Base-by-base conservation (phyloP, 2,113 vertebrate species). In the Chelonoidis abingdonii region DNA sequence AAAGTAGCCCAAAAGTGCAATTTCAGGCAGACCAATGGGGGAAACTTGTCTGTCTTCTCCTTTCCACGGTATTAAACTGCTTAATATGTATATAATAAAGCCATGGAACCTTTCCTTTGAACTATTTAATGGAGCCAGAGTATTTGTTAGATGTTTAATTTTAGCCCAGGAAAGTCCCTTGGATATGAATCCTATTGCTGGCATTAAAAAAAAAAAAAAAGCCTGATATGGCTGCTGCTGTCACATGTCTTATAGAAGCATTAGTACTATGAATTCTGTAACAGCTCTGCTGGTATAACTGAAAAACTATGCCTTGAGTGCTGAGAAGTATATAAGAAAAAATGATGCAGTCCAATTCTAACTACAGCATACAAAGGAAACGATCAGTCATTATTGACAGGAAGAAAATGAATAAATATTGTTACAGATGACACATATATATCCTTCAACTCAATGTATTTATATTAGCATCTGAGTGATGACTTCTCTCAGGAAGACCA, bases 351-450 rank as follows among this genome's bases (percentile, higher is more conserved):
- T 53, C 24, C 29, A n/a, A 92, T 96, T 96, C 87, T 89, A 94
- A 89, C 21, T 27, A 89, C 85, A 83, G 62, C 76, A 83, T 59
- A 47, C 6, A 82, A 57, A 88, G 85, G 72, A 89, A 95, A 82
- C 38, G 16, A 84, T 92, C 90, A 2, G 4, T 96, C 72, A 86
- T 24, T 90, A 38, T 27, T 93, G 95, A 89, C 84, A 94, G 76
- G 87, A 90, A 83, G 80, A 88, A 94, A 93, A 93, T 86, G 38
- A 95, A 95, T 95, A 92, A 94, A 94, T 96, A 94, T 93, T 92
- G 53, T 85, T 93, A 53, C 6, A 93, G 93, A 80, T 78, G 47
- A 78, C 75, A 47, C 75, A 78, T 78, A 41, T 78, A 78, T 96
- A 59, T 6, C 35, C 75, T 75, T 72, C 83, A 81, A 81, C n/a